These are phyloP conservation scores for Pristionchus arcanus DNA, from an alignment of 2,888 invertebrate genomes.

Conservation along the genomic window DNA sequence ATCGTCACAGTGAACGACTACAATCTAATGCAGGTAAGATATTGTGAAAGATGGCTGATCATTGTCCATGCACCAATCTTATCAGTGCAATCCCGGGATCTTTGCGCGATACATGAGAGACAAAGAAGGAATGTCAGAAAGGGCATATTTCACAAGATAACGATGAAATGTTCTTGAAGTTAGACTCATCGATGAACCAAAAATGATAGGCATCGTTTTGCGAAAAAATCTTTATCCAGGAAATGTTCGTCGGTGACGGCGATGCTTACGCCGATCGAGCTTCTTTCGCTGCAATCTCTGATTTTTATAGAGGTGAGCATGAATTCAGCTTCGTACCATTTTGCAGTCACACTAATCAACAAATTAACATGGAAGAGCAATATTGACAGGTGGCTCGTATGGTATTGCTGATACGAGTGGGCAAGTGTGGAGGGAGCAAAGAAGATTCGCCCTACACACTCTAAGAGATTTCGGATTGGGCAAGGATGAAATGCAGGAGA, in stretches of 20 bases:
- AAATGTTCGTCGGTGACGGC: slow-evolving; percentile 53
- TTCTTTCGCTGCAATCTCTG: background rate
- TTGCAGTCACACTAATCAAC: background rate
- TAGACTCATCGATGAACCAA: too few relatives aligned
- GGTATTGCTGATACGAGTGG: slow-evolving; percentile 50
- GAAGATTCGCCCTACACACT: slow-evolving; percentile 61
- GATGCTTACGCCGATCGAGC: slow-evolving; percentile 44
- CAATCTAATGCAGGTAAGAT: slow-evolving; percentile 22
- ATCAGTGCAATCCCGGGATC: background rate
- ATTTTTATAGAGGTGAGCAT: slow-evolving; percentile 13
- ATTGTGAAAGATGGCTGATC: background rate
- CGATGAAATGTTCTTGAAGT: background rate
- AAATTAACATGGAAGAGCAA: background rate
- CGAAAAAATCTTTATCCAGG: background rate
- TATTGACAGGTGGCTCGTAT: slow-evolving; percentile 13
- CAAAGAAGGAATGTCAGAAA: background rate
- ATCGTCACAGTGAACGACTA: slow-evolving; percentile 44
- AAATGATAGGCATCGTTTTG: background rate
- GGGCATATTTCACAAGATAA: background rate
- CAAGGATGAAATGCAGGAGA: slow-evolving; percentile 66
- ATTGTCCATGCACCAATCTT: background rate
- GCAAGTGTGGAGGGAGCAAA: slow-evolving; percentile 47
- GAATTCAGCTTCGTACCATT: background rate
- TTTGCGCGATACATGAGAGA: background rate
- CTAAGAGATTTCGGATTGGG: slow-evolving; percentile 65